Evolutionary conservation across 2,113 vertebrate genomes (phyloP).

Genomic region (Tinamus guttatus): DNA sequence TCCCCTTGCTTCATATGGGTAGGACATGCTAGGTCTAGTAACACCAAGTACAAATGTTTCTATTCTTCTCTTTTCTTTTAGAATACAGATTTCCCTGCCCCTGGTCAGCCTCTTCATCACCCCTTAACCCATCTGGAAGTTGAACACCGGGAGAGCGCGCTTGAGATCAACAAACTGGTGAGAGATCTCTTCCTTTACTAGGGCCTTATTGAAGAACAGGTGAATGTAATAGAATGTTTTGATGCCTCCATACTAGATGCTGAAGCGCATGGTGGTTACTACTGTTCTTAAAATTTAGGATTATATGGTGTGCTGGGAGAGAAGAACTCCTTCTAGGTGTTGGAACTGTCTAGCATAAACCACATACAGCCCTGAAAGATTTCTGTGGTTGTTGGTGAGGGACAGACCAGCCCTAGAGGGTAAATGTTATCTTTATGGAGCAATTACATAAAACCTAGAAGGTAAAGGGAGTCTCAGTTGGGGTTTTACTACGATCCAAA

Average conservation of each 20-base stretch:
- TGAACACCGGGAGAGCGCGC: slow-evolving; percentile 75
- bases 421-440: not conserved
- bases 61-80: not conserved
- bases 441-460: not conserved
- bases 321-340: not conserved
- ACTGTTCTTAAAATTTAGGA: not conserved
- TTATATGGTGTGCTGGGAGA: not conserved
- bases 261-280: not conserved
- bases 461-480: not conserved
- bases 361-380: not conserved
- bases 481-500: not conserved
- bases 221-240: not conserved
- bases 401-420: not conserved
- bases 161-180: slow-evolving; percentile 91
- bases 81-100: slow-evolving; percentile 74
- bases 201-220: not conserved
- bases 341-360: not conserved
- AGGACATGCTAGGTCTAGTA: not conserved
- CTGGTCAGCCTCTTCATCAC: slow-evolving; percentile 80
- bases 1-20: not conserved
- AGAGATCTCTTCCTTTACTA: not conserved
- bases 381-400: not conserved
- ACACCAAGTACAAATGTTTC: not conserved
- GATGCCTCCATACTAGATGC: not conserved
- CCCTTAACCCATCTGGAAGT: slow-evolving; percentile 82